Base-by-base conservation (phyloP, 1,140 invertebrate species). In the Scaptomyza hsui region DNA sequence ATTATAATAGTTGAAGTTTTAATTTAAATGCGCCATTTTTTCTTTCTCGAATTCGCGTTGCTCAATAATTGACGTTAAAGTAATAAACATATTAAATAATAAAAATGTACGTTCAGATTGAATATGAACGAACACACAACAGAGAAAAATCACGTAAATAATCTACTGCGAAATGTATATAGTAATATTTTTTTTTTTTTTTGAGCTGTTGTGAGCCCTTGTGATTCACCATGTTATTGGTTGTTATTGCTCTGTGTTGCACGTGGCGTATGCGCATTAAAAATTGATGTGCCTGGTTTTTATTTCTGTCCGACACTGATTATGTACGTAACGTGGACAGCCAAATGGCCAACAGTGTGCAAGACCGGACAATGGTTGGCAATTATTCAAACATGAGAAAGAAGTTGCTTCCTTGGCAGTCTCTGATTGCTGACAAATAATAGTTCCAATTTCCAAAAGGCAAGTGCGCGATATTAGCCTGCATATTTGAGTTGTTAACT, bases 391-490 rank as follows among this genome's bases (percentile, higher is more conserved):
- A 24, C 44, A 42, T 48, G 37, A 55, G 21, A 49, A 48, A 55
- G 21, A 49, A 48, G 62, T 49, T 45, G 42, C n/a, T 39, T 39
- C 24, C 19, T 13, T 35, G 10, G 45, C 63, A 55, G n/a, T n/a
- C n/a, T n/a, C 24, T 81, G 63, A 61, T 64, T 62, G 59, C 59
- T 55, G 24, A 15, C 77, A 78, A 86, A 89, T 86, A 86, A 78
- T 82, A 82, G 68, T 71, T 86, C 74, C 82, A 78, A 86, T 86
- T 86, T 88, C 64, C n/a, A n/a, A 57, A 49, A 55, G 26, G 37
- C 64, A 75, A 69, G 19, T 63, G 37, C 13, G 39, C 57, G 52
- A 78, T 82, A 88, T 86, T 88, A 89, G 78, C 75, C 83, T 62
- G 83, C 78, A 88, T 88, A 82, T 63, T 78, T 70, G 61, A 88